Base-by-base conservation (phyloP, 2,888 invertebrate genomes). In the Toxonevra muliebris region DNA sequence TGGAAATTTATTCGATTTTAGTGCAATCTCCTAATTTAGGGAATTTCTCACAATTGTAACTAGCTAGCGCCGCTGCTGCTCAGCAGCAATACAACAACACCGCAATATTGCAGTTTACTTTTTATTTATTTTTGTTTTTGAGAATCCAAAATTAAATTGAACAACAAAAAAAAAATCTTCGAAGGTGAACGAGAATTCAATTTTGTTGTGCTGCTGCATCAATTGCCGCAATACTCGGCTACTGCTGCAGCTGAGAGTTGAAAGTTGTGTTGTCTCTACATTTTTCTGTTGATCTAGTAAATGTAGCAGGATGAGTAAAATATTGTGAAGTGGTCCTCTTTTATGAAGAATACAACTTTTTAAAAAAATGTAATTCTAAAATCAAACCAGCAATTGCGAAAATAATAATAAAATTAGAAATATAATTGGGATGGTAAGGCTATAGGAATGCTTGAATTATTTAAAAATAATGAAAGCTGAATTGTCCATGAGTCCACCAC, bases 111-210 rank as follows among this genome's bases (percentile, higher is more conserved):
- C 30, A 30, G 30, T 30, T 30, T 2, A 7, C n/a, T n/a, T n/a
- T n/a, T n/a, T n/a, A 30, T 30, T 30, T 30, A 4, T 4, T 30
- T 30, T 30, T 30, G 30, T 30, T 30, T 30, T 30, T 30, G 53
- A 40, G 52, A 50, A 52, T 52, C 17, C 20, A 30, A 40, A 52
- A 19, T 19, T 15, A 40, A 52, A 30, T n/a, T 40, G 15, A 40
- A n/a, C n/a, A n/a, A n/a, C n/a, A n/a, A n/a, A n/a, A 61, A 30
- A 53, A 41, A 43, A n/a, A 9, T 42, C 68, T 65, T 60, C 48
- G 68, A 68, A 68, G 65, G 65, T 68, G 61, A 68, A 61, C 68
- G 13, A 61, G 68, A 68, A 65, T 65, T 55, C 48, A 61, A 61
- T 50, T 48, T 20, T 50, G 55, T 50, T 30, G 17, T 19, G 20